A percentile compares a stretch with the other conserved stretches of the same genome.
phyloP scores from a whole-genome alignment of 2,113 vertebrate species.

The Nothocercus julius region DNA sequence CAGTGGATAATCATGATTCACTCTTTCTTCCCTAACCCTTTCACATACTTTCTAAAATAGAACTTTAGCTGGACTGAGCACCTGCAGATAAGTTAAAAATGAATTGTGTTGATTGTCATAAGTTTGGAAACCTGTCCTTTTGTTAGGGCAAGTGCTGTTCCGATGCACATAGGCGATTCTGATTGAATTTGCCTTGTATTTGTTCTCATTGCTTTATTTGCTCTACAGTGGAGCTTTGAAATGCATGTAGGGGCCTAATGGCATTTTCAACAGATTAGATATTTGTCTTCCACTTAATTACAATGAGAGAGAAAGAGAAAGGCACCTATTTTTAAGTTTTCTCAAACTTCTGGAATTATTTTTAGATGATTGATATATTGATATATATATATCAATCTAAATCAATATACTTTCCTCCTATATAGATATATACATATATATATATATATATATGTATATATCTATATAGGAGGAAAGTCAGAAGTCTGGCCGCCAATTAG shows the following conservation, averaged over 20 bases:
- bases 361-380: background rate
- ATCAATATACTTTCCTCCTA: too few species aligned
- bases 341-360: background rate
- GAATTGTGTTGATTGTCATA: background rate
- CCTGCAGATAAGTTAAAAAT: background rate
- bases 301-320: background rate
- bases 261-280: background rate
- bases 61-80: background rate
- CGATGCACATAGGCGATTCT: background rate
- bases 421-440: too few species aligned
- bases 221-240: background rate
- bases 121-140: background rate
- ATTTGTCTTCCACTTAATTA: background rate
- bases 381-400: background rate
- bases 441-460: too few species aligned
- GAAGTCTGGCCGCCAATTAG: background rate
- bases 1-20: background rate
- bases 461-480: background rate
- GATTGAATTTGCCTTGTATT: slow-evolving; percentile 5
- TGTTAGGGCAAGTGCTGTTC: background rate
- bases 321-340: background rate
- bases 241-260: background rate
- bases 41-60: background rate
- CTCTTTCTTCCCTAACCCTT: slow-evolving; percentile 8
- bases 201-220: background rate